phyloP scores from a whole-genome alignment of 2,113 vertebrate genomes.

The Atlantisia rogersi region DNA sequence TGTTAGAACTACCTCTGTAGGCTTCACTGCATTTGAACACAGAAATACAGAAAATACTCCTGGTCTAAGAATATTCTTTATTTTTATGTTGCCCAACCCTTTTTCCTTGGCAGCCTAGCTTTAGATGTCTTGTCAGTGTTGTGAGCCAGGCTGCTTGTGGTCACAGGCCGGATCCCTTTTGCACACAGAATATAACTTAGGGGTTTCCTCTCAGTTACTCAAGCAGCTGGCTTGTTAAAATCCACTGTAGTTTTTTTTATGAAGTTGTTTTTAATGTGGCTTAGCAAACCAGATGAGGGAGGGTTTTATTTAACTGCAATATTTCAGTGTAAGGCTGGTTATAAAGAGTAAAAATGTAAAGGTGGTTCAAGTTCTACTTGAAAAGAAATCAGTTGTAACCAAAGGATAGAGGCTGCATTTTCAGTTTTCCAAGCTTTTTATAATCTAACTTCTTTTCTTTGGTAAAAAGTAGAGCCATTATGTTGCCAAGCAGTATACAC shows the following conservation, averaged over 20 bases:
- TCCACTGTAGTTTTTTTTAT: not conserved
- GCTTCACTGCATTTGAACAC: not conserved
- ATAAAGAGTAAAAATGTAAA: not conserved
- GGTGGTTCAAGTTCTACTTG: not conserved
- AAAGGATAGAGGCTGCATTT: not conserved
- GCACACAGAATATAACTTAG: fast-evolving
- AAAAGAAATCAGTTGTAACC: not conserved
- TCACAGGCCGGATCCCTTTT: not conserved
- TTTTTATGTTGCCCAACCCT: not conserved
- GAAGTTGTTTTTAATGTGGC: not conserved
- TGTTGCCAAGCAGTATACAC: not conserved
- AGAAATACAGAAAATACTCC: not conserved
- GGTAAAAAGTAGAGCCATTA: not conserved
- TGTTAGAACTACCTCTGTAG: not conserved
- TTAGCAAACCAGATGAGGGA: not conserved
- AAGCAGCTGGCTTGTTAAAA: not conserved
- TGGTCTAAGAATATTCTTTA: not conserved
- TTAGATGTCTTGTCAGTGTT: not conserved
- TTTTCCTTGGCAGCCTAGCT: not conserved
- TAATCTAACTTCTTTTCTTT: not conserved
- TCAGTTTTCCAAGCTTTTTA: not conserved
- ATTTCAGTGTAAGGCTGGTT: not conserved
- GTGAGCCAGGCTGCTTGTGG: not conserved
- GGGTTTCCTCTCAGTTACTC: not conserved
- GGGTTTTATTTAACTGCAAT: not conserved